Evolutionary conservation across 37 sponge, comb jelly and placozoan species (phyloP).

Genomic region (Halichondria panicea): DNA sequence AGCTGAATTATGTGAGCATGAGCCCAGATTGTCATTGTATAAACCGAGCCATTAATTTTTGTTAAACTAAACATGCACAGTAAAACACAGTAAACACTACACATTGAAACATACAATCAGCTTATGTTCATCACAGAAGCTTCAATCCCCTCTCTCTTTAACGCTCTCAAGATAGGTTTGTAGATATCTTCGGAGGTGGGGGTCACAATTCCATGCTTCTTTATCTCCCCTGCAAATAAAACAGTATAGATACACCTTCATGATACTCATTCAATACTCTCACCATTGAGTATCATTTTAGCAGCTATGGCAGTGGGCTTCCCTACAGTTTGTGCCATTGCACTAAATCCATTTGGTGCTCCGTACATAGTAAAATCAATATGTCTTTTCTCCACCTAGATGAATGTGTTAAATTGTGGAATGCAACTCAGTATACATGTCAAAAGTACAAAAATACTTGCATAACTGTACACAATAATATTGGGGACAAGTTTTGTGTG

Average conservation of each 20-base stretch:
- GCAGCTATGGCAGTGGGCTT: conserved; percentile 89
- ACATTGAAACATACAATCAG: too few species aligned
- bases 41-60: too few species aligned
- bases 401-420: too few species aligned
- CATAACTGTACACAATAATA: too few species aligned
- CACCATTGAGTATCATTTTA: conserved; percentile 74
- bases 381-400: conserved; percentile 45
- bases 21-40: too few species aligned
- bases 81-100: too few species aligned
- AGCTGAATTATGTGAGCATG: too few species aligned
- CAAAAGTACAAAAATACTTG: too few species aligned
- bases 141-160: conserved; percentile 65
- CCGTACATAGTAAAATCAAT: conserved; percentile 75
- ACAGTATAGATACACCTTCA: not conserved
- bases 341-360: conserved; percentile 56
- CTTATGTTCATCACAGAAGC: too few species aligned
- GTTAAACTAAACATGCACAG: too few species aligned
- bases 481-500: too few species aligned
- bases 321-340: conserved; percentile 93
- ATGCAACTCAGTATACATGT: too few species aligned
- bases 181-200: conserved; percentile 81
- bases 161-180: conserved; percentile 62
- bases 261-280: not conserved
- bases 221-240: conserved; percentile 59
- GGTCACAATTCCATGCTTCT: conserved; percentile 58